phyloP scores from a whole-genome alignment of 2,113 vertebrate species.

The Aix galericulata region DNA sequence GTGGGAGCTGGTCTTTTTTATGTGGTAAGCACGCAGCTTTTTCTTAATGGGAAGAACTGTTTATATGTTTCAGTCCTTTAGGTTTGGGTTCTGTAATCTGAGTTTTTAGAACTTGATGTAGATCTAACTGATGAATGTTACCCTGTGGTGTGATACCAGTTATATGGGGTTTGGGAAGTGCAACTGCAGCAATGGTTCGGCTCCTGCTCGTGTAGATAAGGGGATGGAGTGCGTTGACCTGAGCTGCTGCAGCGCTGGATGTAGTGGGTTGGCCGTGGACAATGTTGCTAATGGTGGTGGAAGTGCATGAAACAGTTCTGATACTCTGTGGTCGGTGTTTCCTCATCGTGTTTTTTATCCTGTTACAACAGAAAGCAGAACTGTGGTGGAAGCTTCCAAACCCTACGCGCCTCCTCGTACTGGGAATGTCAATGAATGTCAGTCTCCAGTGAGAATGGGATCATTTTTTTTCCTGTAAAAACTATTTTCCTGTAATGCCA shows the following conservation, averaged over 20 bases:
- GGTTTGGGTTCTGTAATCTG: neutral
- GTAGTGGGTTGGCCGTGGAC: neutral
- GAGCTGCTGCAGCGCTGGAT: neutral
- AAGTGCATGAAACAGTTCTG: neutral
- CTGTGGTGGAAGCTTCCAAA: neutral
- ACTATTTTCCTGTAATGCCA: neutral
- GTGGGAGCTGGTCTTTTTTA: neutral
- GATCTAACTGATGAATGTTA: neutral
- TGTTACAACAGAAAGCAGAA: neutral
- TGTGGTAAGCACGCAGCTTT: neutral
- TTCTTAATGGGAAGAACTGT: neutral
- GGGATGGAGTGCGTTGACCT: neutral
- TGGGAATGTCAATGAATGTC: neutral
- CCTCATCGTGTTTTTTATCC: neutral
- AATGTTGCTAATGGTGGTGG: neutral
- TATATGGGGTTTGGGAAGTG: neutral
- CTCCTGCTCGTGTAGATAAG: neutral
- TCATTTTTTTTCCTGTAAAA: neutral
- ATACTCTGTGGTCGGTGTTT: neutral
- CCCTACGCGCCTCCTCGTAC: neutral
- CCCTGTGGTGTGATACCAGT: neutral
- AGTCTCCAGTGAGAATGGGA: neutral
- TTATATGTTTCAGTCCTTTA: neutral
- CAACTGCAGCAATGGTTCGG: neutral
- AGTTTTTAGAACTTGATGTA: neutral